These are phyloP conservation scores for Actias luna DNA, from an alignment of 2,888 invertebrate genomes.

Conservation along the genomic window DNA sequence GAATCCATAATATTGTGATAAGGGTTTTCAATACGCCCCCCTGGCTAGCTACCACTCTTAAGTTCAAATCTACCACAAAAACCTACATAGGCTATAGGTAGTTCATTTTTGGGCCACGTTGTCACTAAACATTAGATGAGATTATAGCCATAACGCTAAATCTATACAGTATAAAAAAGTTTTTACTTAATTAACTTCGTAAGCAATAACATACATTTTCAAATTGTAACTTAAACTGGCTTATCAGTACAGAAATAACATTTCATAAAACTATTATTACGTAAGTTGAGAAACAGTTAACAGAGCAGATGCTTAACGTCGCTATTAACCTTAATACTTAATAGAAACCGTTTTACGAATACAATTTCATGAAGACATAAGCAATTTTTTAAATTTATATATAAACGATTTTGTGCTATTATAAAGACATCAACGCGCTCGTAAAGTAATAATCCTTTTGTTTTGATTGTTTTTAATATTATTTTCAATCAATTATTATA, in stretches of 20 bases:
- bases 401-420: constrained; percentile 28
- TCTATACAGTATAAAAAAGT: too few relatives aligned
- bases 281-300: constrained; percentile 17
- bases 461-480: constrained; percentile 4
- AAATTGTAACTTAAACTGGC: neutral
- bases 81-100: too few relatives aligned
- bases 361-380: constrained; percentile 26
- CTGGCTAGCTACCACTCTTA: too few relatives aligned
- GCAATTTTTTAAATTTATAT: constrained; percentile 27
- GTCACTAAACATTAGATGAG: too few relatives aligned
- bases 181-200: too few relatives aligned
- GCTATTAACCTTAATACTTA: constrained; percentile 22
- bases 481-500: neutral
- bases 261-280: neutral
- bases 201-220: neutral
- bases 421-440: constrained; percentile 51
- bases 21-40: too few relatives aligned
- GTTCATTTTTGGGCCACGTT: too few relatives aligned
- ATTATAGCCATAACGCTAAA: too few relatives aligned
- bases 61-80: too few relatives aligned
- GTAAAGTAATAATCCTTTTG: neutral
- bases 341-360: constrained; percentile 20
- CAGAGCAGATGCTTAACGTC: constrained; percentile 29
- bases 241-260: neutral
- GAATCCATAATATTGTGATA: too few relatives aligned